A percentile compares a stretch with the other conserved stretches of the same genome.
Conservation (phyloP, 2,888 invertebrate genomes). For the Acanthosepion lycidas region DNA sequence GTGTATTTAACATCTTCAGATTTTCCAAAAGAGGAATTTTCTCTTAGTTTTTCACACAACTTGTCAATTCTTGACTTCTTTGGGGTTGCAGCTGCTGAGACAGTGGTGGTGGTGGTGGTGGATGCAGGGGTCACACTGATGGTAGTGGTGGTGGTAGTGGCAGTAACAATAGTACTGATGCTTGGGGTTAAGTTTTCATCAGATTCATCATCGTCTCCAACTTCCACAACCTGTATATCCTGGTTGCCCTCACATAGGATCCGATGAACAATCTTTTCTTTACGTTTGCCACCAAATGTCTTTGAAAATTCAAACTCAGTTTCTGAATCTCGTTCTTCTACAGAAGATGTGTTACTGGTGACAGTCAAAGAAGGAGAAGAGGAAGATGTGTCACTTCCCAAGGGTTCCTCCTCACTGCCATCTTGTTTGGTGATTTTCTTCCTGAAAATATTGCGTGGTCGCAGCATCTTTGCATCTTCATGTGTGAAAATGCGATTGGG, state of each 20-base stretch:
- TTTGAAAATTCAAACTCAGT: not conserved
- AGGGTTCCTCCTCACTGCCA: not conserved
- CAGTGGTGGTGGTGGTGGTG: not conserved
- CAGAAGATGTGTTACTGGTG: not conserved
- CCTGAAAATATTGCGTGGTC: slow-evolving; percentile 24
- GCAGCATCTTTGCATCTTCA: slow-evolving; percentile 43
- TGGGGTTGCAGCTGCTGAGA: not conserved
- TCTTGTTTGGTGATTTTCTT: not conserved
- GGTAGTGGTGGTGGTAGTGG: not conserved
- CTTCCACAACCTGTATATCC: slow-evolving; percentile 40
- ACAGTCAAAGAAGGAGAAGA: not conserved
- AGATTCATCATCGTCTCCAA: slow-evolving; percentile 41
- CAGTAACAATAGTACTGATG: not conserved
- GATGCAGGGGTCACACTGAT: not conserved
- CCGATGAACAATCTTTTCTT: slow-evolving; percentile 41
- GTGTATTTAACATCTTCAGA: slow-evolving; percentile 39
- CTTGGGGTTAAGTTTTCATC: not conserved
- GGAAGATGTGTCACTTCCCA: not conserved
- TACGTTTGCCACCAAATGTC: not conserved
- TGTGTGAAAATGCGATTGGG: slow-evolving; percentile 42
- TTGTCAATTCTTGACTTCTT: slow-evolving; percentile 44
- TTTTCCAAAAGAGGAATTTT: slow-evolving; percentile 39
- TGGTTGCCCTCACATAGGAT: slow-evolving; percentile 40
- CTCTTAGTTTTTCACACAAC: slow-evolving; percentile 40
- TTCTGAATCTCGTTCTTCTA: not conserved